Base-by-base conservation (phyloP, 2,797 vertebrate genomes). In the Anguilla obscura region DNA sequence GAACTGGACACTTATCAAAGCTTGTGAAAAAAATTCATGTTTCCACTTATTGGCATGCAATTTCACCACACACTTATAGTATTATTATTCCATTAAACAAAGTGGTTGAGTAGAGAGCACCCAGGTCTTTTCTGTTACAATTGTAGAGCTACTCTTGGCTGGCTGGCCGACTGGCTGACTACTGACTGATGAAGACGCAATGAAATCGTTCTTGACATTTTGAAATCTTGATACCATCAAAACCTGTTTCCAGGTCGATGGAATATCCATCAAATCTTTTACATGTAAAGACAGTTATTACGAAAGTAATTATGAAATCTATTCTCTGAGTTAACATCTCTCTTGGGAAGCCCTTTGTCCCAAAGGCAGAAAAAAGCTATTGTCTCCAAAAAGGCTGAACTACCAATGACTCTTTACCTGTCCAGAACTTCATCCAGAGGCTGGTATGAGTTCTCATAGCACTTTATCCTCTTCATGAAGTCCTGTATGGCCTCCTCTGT, bases 401-500 rank as follows among this genome's bases (percentile, higher is more conserved):
- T 76, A 14, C 33, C 24, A n/a, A 9, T 82, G 40, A 50, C 21
- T 84, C 27, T 21, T 18, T 18, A 99, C 99, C 97, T 97, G 95
- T 99, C 99, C 90, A 97, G 90, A 79, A 95, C 96, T 91, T 99
- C 98, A 88, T 99, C 98, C 90, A 99, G 94, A 0, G 98, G 96
- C 94, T 99, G 95, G 0, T 99, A 99, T 0, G 98, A 97, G 93
- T 97, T 99, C 93, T 98, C 97, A 88, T 99, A 99, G 92, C 98
- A 99, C 89, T 99, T 97, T 45, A 99, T 99, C 93, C 98, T 97
- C 95, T 97, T 97, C 98, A 99, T 97, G 92, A 99, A 99, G 86
- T 99, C 98, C 84, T 98, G 97, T 0, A 98, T 96, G 0, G 98
- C 99, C 89, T 99, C 98, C 0, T 99, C 98, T 0, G 97, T 97